A percentile compares a stretch with the other conserved stretches of the same genome.
Evolutionary conservation across 1,140 invertebrate species (phyloP).

Genomic region (Cotesia typhae): DNA sequence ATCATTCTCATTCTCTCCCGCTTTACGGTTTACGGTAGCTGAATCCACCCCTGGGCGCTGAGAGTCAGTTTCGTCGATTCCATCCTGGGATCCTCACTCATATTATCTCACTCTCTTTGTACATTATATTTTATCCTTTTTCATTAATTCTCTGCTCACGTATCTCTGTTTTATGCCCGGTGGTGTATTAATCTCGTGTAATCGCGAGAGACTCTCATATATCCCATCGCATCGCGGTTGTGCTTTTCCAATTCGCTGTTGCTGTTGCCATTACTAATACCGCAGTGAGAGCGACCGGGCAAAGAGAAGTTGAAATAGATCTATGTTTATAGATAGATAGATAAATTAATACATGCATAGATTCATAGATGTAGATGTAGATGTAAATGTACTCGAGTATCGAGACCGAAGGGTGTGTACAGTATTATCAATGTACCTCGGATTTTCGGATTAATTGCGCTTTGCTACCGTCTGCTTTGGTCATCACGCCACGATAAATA

Average conservation of each 20-base stretch:
- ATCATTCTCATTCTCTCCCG: no score
- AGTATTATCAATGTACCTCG: conserved; percentile 14
- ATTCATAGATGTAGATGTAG: neutral
- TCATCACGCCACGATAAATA: neutral
- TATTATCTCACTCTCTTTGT: neutral
- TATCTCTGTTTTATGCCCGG: conserved; percentile 13
- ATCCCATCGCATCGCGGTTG: no score
- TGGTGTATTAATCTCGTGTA: conserved; percentile 35
- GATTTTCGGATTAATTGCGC: conserved; percentile 16
- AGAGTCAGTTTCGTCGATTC: conserved; percentile 24
- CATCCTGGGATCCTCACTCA: neutral
- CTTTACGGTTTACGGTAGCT: no score
- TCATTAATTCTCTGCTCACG: conserved; percentile 1
- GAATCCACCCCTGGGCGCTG: neutral
- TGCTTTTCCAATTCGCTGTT: neutral
- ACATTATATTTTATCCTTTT: no score
- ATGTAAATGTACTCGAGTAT: conserved; percentile 1
- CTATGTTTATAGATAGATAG: neutral
- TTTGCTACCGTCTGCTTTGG: neutral
- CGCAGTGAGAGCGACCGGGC: neutral
- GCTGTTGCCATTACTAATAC: no score
- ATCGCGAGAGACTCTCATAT: conserved; percentile 8
- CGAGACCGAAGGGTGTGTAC: conserved; percentile 9
- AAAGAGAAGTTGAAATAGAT: no score
- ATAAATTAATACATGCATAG: neutral